Evolutionary conservation across 92 coral and sea anemone species (phyloP).

Genomic region (Porites rus): DNA sequence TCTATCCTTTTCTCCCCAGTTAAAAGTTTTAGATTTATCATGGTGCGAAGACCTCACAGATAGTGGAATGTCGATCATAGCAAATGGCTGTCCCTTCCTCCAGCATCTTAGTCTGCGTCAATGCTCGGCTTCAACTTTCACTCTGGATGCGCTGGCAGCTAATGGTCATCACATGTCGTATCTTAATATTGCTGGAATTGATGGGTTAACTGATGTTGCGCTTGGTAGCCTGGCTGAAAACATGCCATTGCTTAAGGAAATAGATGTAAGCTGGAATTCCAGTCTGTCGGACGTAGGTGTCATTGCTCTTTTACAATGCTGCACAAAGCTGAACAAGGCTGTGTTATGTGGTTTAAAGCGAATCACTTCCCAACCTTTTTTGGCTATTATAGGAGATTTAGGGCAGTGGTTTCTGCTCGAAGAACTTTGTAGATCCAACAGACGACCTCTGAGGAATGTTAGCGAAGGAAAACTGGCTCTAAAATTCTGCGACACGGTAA

Average conservation of each 20-base stretch:
- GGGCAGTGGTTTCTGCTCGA: conserved; percentile 73
- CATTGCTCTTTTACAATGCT: conserved; percentile 55
- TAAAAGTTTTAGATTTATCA: conserved; percentile 74
- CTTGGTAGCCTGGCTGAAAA: conserved; percentile 65
- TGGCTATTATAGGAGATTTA: conserved; percentile 73
- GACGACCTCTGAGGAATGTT: conserved; percentile 37
- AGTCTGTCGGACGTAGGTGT: conserved; percentile 75
- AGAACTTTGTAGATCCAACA: conserved; percentile 51
- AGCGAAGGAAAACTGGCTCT: conserved; percentile 32
- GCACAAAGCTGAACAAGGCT: conserved; percentile 70
- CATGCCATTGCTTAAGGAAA: conserved; percentile 69
- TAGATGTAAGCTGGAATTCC: conserved; percentile 88
- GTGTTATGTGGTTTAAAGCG: conserved; percentile 75
- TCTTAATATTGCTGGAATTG: conserved; percentile 80
- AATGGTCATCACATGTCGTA: conserved; percentile 66
- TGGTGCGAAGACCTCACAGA: conserved; percentile 94
- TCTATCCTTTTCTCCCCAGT: conserved; percentile 41
- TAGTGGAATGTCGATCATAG: conserved; percentile 68
- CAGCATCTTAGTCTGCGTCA: conserved; percentile 73
- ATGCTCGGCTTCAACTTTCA: conserved; percentile 66
- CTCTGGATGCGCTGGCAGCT: conserved; percentile 60
- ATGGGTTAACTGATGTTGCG: conserved; percentile 59
- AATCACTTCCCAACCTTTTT: conserved; percentile 82
- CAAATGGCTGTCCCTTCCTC: conserved; percentile 63
- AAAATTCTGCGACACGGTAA: conserved; percentile 64